phyloP scores from a whole-genome alignment of 2,888 invertebrate species.

The Alloplasta piceator region DNA sequence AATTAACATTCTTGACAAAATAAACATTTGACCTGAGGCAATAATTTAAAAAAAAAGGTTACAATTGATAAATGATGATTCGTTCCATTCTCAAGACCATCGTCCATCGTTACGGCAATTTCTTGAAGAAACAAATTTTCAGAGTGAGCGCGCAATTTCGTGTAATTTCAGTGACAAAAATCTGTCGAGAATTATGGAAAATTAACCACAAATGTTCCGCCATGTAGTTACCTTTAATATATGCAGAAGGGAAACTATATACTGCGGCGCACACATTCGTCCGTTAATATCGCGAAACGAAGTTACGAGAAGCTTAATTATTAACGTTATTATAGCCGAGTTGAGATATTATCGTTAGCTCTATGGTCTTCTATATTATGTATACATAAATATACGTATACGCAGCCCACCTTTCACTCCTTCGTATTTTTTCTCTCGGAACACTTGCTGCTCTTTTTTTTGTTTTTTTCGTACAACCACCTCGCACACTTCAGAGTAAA shows the following conservation, averaged over 20 bases:
- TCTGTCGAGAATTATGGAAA: slow-evolving; percentile 5
- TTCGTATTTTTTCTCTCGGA: slow-evolving; percentile 39
- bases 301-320: slow-evolving; percentile 61
- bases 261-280: slow-evolving; percentile 11
- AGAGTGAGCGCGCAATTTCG: background rate
- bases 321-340: slow-evolving; percentile 47
- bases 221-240: background rate
- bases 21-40: slow-evolving; percentile 45
- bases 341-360: slow-evolving; percentile 61
- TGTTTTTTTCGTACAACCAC: slow-evolving; percentile 31
- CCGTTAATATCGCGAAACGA: slow-evolving; percentile 16
- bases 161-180: background rate
- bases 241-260: slow-evolving; percentile 1
- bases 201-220: slow-evolving; percentile 12
- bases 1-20: slow-evolving; percentile 52
- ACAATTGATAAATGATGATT: slow-evolving; percentile 21
- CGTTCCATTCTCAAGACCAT: no score
- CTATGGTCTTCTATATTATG: slow-evolving; percentile 12
- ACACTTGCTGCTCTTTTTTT: slow-evolving; percentile 26
- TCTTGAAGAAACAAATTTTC: no score
- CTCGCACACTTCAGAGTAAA: slow-evolving; percentile 50
- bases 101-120: no score
- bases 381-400: slow-evolving; percentile 1
- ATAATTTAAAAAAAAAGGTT: slow-evolving; percentile 34
- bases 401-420: slow-evolving; percentile 19